A percentile compares a stretch with the other conserved stretches of the same genome.
phyloP scores from a whole-genome alignment of 2,888 invertebrate genomes.

The Deilephila porcellus region DNA sequence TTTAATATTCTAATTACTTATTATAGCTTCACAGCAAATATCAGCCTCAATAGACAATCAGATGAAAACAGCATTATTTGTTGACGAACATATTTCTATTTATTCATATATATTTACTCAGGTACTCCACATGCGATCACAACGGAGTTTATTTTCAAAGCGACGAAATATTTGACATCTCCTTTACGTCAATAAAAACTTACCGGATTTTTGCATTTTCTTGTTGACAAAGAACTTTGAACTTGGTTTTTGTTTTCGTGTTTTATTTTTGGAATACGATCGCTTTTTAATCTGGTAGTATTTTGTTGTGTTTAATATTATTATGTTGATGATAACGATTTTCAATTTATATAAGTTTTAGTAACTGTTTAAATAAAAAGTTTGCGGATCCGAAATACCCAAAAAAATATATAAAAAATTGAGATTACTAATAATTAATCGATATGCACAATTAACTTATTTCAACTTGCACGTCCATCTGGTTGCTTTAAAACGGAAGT shows the following conservation, averaged over 20 bases:
- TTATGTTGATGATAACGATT: background rate
- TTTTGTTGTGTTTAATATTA: background rate
- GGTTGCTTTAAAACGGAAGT: no score
- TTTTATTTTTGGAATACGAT: background rate
- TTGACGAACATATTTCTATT: background rate
- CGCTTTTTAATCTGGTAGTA: background rate
- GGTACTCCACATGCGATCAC: background rate
- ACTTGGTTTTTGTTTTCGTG: background rate
- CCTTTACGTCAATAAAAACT: conserved; percentile 4
- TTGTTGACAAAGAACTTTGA: conserved; percentile 5
- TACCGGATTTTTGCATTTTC: background rate
- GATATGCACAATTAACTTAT: no score
- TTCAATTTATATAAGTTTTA: no score
- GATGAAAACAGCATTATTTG: no score
- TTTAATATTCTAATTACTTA: no score
- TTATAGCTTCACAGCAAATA: no score
- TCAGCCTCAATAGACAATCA: no score
- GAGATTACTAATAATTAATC: no score
- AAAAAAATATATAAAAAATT: no score
- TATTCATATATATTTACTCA: background rate
- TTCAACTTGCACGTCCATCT: no score
- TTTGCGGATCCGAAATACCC: no score
- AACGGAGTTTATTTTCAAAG: background rate
- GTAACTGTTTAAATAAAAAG: no score
- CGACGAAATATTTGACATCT: background rate